Evolutionary conservation across 1,140 invertebrate species (phyloP), one percentile per base, ranked within the genome.

Genomic region (Drosophila ambigua): DNA sequence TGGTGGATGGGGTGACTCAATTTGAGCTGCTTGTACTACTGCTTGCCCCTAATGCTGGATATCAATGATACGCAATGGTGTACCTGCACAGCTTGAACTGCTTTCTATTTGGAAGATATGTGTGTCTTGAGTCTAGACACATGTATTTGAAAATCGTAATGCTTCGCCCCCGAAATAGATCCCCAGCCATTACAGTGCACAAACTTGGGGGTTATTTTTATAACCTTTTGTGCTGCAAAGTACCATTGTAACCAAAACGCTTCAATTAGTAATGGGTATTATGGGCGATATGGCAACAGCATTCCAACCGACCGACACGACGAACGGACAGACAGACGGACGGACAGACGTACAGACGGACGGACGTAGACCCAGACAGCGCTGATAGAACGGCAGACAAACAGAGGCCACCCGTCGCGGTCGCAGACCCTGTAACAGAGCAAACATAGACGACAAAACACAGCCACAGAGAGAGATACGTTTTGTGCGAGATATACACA

Each of bases 381-480:
- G 72, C 71, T 75, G 71, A 75, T 75, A 75, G 72, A 75, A 75
- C 46, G 72, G 71, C 77, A 80, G 77, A 76, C 77, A 66, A 62
- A 67, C 66, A 62, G 78, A 76, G 72, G 75, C 75, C 75, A 69
- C 65, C 72, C 67, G 72, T 76, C 72, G 75, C 75, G 76, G 75
- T 78, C 75, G 75, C 75, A 80, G 77, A 75, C 77, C 77, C 77
- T 74, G 77, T 72, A 67, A 77, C 61, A 77, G 45, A 69, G 45
- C 54, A 41, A 67, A 44, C 13, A 57, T 16, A 52, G n/a, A 41
- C 28, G 35, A 39, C 35, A 13, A 26, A 46, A 65, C 26, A 52
- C 65, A 39, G 60, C 52, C 66, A 61, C 55, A 64, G 35, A 28
- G 4, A 28, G 4, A 52, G n/a, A 28, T 35, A 51, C 15, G n/a